Conservation (phyloP, 2,113 vertebrate species). For the Ammodytes dubius region DNA sequence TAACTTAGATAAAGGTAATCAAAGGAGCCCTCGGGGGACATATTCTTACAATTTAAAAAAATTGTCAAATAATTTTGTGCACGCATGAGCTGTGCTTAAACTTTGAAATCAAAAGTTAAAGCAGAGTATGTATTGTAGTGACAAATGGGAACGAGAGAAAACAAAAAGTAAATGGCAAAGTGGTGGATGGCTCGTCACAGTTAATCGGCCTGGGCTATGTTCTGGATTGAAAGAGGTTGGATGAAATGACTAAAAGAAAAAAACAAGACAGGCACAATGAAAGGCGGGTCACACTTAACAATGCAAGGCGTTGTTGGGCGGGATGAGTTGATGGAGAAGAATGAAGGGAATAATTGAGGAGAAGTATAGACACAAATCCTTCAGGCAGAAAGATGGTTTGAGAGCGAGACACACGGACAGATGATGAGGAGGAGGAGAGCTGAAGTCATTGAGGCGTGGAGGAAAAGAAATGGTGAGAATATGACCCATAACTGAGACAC, state of each 20-base stretch:
- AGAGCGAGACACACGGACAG: conserved; percentile 57
- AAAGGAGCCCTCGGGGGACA: not conserved
- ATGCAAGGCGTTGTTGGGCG: not conserved
- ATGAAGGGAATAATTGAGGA: not conserved
- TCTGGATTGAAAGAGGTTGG: conserved; percentile 17
- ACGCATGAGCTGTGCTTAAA: not conserved
- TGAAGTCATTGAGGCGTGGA: conserved; percentile 69
- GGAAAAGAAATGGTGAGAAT: conserved; percentile 68
- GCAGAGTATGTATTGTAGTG: not conserved
- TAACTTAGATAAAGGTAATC: conserved; percentile 1
- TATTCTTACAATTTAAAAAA: not conserved
- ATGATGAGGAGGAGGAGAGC: conserved; percentile 72
- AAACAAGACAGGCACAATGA: not conserved
- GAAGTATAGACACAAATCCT: not conserved
- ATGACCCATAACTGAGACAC: conserved; percentile 70
- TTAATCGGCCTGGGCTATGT: conserved; percentile 35
- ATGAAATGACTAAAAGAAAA: conserved; percentile 30
- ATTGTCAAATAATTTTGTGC: not conserved
- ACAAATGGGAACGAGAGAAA: not conserved
- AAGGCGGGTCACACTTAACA: conserved; percentile 7
- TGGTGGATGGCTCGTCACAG: conserved; percentile 41
- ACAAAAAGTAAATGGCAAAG: not conserved
- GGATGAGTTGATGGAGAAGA: conserved; percentile 5
- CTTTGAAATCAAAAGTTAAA: not conserved
- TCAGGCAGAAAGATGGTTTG: conserved; percentile 28